Evolutionary conservation across 2,797 vertebrate species (phyloP), one percentile per base, ranked within the genome.

Genomic region (Rhinella marina): DNA sequence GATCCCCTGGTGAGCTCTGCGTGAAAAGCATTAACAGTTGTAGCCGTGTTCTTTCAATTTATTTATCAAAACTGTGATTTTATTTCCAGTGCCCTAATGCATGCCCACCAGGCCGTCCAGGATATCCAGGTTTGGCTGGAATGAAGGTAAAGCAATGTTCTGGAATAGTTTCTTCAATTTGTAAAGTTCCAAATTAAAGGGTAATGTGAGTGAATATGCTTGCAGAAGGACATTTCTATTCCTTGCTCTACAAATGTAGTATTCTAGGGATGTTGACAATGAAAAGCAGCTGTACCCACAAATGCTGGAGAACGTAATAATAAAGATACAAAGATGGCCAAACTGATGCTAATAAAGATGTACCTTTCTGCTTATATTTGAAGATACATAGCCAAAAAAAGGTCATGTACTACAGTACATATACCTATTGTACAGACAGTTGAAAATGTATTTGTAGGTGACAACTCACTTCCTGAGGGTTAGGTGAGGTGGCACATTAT

Each of bases 121-220:
- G 98, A 82, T 95, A 98, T 81, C 97, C 98, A 90, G 98, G 98
- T 0, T 94, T 98, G 89, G 97, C 97, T 91, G 98, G 98, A 87
- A 98, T 99, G 98, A 98, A 99, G 95, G 98, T 99, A 93, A 95
- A 94, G 80, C 66, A 41, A 81, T 81, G 64, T 41, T 59, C 9
- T 81, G 50, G 59, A 77, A 77, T 75, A 52, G 57, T 66, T 52
- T 85, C 1, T 50, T 52, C 27, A 9, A 56, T 72, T 72, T 56
- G 23, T 17, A 83, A 70, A 56, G 82, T 32, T 59, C 16, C 50
- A 76, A 54, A 76, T 52, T 52, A 54, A 76, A 1, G 11, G 0
- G 11, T 54, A 6, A 52, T 52, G 50, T 54, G 48, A 77, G 54
- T n/a, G 50, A n/a, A 77, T 54, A 13, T 25, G 5, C 23, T 14